These are phyloP conservation scores for Itoplectis maculator DNA, from an alignment of 2,888 invertebrate genomes.

Conservation along the genomic window DNA sequence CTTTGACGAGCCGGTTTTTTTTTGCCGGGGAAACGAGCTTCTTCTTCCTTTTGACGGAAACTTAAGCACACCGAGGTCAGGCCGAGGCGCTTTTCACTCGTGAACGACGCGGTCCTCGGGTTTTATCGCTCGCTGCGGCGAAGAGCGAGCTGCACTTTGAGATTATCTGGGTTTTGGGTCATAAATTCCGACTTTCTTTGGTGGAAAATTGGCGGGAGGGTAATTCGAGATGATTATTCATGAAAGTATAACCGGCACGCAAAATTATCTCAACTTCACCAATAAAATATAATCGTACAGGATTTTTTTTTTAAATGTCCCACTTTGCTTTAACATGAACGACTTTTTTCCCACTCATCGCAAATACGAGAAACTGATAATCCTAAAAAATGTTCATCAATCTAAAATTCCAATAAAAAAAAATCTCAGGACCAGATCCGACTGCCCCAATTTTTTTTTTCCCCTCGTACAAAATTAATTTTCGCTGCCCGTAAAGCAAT, in stretches of 20 bases:
- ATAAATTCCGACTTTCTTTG: too few relatives aligned
- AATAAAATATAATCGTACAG: too few relatives aligned
- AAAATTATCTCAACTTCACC: too few relatives aligned
- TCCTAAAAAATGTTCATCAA: neutral
- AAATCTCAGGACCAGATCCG: too few relatives aligned
- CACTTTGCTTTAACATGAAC: too few relatives aligned
- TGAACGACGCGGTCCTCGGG: neutral
- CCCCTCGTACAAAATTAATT: neutral
- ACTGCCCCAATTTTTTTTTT: neutral
- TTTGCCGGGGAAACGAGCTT: conserved; percentile 3
- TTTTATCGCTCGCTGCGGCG: neutral
- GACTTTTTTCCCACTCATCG: too few relatives aligned
- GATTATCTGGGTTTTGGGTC: neutral
- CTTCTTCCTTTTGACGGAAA: conserved; percentile 15
- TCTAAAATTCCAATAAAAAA: neutral
- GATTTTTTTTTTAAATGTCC: too few relatives aligned
- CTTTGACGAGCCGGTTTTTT: neutral
- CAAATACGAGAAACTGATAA: too few relatives aligned
- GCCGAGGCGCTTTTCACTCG: neutral
- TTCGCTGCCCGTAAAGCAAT: neutral
- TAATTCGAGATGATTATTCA: too few relatives aligned
- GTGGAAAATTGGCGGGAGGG: too few relatives aligned
- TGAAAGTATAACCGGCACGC: too few relatives aligned
- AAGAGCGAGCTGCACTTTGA: neutral
- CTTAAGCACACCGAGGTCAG: neutral